phyloP scores from a whole-genome alignment of 2,113 vertebrate species.

The Anolis carolinensis region DNA sequence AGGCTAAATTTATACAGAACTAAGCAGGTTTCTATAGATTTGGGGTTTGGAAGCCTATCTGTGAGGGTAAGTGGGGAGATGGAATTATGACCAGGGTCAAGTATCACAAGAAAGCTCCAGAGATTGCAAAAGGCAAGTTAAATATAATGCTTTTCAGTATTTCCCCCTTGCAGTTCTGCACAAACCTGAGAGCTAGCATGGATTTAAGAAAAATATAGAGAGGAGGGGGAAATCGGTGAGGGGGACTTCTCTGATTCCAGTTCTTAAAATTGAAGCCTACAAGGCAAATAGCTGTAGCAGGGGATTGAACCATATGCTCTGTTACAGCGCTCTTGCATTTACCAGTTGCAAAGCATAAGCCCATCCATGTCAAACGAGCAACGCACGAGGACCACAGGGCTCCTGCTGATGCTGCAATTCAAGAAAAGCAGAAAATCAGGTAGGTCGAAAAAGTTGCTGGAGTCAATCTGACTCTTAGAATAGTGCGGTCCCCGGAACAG shows the following conservation, averaged over 20 bases:
- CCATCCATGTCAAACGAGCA: constrained; percentile 6
- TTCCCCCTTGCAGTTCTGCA: not conserved
- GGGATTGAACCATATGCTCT: not conserved
- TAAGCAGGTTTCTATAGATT: constrained; percentile 14
- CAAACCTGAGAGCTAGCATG: not conserved
- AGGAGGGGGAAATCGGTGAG: not conserved
- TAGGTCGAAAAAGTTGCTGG: not conserved
- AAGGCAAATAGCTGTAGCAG: not conserved
- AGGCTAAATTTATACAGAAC: constrained; percentile 15
- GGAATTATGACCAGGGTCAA: not conserved
- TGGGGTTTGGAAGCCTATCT: not conserved
- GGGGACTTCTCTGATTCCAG: constrained; percentile 1
- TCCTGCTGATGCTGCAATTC: constrained; percentile 33
- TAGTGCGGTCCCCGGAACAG: not conserved
- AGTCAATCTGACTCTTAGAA: not conserved
- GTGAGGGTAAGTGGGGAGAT: accelerated
- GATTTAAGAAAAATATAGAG: not conserved
- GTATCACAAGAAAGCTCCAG: not conserved
- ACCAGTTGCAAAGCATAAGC: not conserved
- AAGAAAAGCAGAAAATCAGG: not conserved
- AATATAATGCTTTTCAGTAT: not conserved
- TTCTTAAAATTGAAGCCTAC: not conserved
- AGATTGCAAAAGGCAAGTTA: not conserved
- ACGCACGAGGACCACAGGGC: not conserved
- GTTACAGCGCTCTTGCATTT: not conserved